Evolutionary conservation across 1,140 invertebrate species (phyloP).

Genomic region (Zaprionus lachaisei): DNA sequence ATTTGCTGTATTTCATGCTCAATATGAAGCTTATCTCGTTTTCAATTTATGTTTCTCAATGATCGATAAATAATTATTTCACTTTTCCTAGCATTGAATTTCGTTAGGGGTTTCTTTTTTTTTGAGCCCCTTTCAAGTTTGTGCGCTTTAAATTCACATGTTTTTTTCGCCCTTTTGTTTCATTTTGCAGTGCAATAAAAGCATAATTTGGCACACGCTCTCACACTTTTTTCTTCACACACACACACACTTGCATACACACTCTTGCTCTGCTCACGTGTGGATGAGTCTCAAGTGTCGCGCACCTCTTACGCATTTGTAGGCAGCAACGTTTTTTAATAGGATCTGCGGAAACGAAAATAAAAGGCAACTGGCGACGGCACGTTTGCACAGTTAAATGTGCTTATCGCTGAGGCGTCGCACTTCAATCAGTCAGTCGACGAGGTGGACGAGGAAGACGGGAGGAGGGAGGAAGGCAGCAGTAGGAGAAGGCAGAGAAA

Average conservation of each 20-base stretch:
- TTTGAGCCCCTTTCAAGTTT: not conserved
- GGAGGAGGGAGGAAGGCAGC: not conserved
- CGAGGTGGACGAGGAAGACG: not conserved
- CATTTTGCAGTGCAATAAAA: constrained; percentile 47
- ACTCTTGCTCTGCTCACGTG: constrained; percentile 29
- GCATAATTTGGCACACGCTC: constrained; percentile 55
- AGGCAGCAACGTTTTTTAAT: constrained; percentile 58
- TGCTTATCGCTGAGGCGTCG: constrained; percentile 66
- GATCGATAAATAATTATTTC: constrained; percentile 3
- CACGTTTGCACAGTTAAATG: constrained; percentile 65
- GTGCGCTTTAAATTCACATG: constrained; percentile 8
- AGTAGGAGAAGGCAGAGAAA: not conserved
- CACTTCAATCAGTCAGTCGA: constrained; percentile 70
- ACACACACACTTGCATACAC: constrained; percentile 8
- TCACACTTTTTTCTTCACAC: not conserved
- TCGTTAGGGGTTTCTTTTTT: not conserved
- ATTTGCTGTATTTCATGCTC: constrained; percentile 2
- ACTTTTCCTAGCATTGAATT: not conserved
- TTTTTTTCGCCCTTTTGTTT: constrained; percentile 16
- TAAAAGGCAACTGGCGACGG: constrained; percentile 38
- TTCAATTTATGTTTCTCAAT: constrained; percentile 7
- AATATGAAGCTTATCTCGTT: constrained; percentile 2
- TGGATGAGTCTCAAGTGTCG: constrained; percentile 56
- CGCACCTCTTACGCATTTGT: constrained; percentile 75
- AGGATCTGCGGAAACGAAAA: constrained; percentile 55